Percentiles rank a stretch among this genome's conserved stretches.
These are phyloP conservation scores for Cisticola juncidis DNA, from an alignment of 2,113 vertebrate genomes.

Conservation along the genomic window DNA sequence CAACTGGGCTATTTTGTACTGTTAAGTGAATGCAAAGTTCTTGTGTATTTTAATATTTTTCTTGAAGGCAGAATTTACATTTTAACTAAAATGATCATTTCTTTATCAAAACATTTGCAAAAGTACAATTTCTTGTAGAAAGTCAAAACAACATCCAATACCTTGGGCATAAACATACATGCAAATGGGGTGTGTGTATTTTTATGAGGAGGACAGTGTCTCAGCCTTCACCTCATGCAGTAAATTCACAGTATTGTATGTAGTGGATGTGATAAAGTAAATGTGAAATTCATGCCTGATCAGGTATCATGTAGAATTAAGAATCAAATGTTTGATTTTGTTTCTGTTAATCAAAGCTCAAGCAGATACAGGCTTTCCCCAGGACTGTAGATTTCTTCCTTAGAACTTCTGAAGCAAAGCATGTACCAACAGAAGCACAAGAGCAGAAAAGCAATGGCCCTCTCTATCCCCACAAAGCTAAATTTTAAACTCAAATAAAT, in stretches of 20 bases:
- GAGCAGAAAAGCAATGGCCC: background rate
- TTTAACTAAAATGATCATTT: background rate
- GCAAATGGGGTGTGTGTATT: background rate
- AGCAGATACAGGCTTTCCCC: background rate
- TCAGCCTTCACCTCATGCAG: background rate
- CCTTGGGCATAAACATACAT: background rate
- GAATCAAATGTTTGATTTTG: background rate
- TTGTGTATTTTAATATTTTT: background rate
- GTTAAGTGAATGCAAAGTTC: background rate
- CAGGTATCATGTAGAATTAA: background rate
- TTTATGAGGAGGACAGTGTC: background rate
- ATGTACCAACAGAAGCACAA: background rate
- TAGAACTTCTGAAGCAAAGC: background rate
- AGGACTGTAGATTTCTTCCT: background rate
- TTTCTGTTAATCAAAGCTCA: background rate
- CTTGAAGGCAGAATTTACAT: background rate
- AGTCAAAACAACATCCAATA: background rate
- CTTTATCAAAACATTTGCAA: background rate
- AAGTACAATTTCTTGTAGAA: background rate
- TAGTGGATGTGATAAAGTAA: background rate
- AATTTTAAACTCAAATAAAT: background rate
- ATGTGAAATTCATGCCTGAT: background rate
- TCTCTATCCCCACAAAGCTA: accelerated
- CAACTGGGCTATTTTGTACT: background rate
- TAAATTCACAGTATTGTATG: background rate